Percentiles rank a stretch among this genome's conserved stretches.
These are phyloP conservation scores for Lerema accius DNA, from an alignment of 1,140 invertebrate species.

Conservation along the genomic window DNA sequence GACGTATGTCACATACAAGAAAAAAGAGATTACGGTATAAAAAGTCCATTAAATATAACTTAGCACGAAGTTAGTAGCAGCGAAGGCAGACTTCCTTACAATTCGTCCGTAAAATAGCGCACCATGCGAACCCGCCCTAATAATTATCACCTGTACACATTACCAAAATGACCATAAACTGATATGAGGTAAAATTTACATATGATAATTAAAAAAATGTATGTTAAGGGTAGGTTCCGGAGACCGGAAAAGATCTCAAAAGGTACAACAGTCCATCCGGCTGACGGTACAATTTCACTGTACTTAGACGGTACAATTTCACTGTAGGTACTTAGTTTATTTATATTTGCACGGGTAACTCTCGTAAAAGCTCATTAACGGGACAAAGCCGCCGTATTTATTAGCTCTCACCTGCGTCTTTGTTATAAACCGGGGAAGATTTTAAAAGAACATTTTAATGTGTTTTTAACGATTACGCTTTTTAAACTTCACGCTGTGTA, in stretches of 20 bases:
- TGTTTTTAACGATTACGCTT: conserved; percentile 39
- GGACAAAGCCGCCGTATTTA: conserved; percentile 59
- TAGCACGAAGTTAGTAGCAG: conserved; percentile 3
- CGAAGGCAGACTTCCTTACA: not conserved
- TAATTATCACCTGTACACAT: no score
- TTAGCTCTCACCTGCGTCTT: conserved; percentile 60
- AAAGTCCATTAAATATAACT: conserved; percentile 20
- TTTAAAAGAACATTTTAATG: conserved; percentile 47
- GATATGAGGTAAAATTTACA: not conserved
- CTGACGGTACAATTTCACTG: conserved; percentile 50
- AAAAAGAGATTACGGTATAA: conserved; percentile 17
- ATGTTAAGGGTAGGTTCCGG: not conserved
- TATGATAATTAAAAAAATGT: not conserved
- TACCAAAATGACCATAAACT: no score
- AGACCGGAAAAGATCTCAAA: conserved; percentile 5
- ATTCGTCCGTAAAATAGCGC: no score
- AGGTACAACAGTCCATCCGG: conserved; percentile 17
- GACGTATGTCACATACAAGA: not conserved
- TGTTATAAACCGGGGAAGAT: conserved; percentile 50
- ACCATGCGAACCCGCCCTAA: no score
- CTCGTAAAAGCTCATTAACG: conserved; percentile 58
- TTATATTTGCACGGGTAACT: conserved; percentile 61
- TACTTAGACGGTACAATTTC: conserved; percentile 47
- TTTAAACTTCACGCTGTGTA: conserved; percentile 25
- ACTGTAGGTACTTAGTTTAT: conserved; percentile 43